Percentiles rank a stretch among this genome's conserved stretches.
phyloP scores from a whole-genome alignment of 2,113 vertebrate species.

The Antechinus flavipes region DNA sequence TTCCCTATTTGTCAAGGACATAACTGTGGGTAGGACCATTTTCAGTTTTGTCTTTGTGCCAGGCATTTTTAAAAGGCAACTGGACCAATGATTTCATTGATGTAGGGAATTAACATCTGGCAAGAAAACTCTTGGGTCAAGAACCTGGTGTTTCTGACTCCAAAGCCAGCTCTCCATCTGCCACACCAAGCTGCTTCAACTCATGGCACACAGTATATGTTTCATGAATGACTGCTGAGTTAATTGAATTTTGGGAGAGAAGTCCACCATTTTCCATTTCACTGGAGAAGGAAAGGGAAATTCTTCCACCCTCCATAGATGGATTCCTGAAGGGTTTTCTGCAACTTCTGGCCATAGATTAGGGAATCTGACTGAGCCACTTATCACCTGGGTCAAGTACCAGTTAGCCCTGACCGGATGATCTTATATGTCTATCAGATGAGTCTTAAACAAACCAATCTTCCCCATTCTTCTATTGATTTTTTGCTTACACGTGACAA shows the following conservation, averaged over 20 bases:
- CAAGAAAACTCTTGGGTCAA: not conserved
- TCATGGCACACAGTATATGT: not conserved
- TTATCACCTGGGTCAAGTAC: not conserved
- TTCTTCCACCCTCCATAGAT: not conserved
- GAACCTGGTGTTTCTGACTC: not conserved
- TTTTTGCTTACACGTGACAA: not conserved
- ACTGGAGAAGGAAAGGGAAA: not conserved
- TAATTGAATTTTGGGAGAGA: not conserved
- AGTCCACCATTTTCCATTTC: not conserved
- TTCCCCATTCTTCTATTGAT: not conserved
- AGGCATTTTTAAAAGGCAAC: too few relatives aligned
- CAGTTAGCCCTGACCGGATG: not conserved
- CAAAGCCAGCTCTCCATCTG: not conserved
- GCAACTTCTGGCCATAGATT: not conserved
- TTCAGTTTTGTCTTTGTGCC: too few relatives aligned
- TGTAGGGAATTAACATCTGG: too few relatives aligned
- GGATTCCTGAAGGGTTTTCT: not conserved
- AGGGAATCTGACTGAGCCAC: not conserved
- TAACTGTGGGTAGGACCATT: too few relatives aligned
- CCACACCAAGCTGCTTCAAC: not conserved
- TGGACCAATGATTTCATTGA: too few relatives aligned
- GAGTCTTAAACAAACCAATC: not conserved
- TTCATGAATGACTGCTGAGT: not conserved
- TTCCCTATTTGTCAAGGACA: too few relatives aligned
- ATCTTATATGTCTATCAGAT: not conserved